A percentile compares a stretch with the other conserved stretches of the same genome.
phyloP scores from a whole-genome alignment of 2,888 invertebrate species.

The Chelonus formosanus region DNA sequence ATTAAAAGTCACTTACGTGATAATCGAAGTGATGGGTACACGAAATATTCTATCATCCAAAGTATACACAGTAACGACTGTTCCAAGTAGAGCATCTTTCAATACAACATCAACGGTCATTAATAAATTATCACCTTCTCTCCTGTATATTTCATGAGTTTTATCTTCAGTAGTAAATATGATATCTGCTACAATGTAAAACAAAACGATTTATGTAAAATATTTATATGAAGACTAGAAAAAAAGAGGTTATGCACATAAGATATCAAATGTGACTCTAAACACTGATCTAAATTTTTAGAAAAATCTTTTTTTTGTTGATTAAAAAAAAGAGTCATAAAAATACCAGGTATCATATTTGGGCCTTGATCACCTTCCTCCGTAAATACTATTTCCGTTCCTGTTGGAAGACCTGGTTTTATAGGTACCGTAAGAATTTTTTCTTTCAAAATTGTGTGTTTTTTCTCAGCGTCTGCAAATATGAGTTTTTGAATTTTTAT shows the following conservation, averaged over 20 bases:
- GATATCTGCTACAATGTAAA: constrained; percentile 71
- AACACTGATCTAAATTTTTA: no score
- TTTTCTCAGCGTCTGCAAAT: constrained; percentile 73
- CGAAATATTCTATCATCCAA: constrained; percentile 76
- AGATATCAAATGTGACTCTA: constrained; percentile 11
- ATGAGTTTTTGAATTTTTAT: constrained; percentile 82
- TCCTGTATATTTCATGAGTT: constrained; percentile 73
- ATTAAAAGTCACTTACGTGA: constrained; percentile 65
- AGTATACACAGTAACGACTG: constrained; percentile 73
- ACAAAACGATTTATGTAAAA: no score
- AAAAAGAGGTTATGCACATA: constrained; percentile 9
- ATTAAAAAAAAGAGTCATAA: constrained; percentile 12
- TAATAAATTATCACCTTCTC: constrained; percentile 75
- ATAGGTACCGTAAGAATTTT: constrained; percentile 80
- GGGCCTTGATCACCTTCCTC: constrained; percentile 84
- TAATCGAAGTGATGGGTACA: constrained; percentile 76
- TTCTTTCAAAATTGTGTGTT: constrained; percentile 73
- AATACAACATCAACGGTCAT: constrained; percentile 72
- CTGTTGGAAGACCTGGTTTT: constrained; percentile 77
- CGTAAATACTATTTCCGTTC: constrained; percentile 77
- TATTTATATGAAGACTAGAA: no score
- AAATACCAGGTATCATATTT: constrained; percentile 72
- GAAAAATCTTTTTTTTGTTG: constrained; percentile 36
- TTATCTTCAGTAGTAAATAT: constrained; percentile 79
- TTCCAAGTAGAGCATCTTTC: constrained; percentile 77